Evolutionary conservation across 2,888 invertebrate species (phyloP).

Genomic region (Gibbula magus): DNA sequence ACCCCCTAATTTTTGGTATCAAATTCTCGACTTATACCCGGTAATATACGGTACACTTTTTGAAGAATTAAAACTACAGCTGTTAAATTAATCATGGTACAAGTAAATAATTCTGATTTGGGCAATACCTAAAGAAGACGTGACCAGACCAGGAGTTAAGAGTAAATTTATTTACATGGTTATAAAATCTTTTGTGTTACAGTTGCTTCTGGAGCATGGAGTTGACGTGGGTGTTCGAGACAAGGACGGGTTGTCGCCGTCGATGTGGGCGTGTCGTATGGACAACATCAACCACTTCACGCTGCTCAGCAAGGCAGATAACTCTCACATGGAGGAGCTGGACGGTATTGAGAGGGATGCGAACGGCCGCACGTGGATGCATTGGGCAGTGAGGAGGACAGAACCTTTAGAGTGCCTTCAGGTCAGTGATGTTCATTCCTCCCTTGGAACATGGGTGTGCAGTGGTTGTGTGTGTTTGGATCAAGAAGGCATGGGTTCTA

Average conservation of each 20-base stretch:
- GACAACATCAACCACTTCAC: constrained; percentile 74
- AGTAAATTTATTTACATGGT: too few relatives aligned
- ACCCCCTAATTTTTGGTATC: too few relatives aligned
- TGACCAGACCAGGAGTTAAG: too few relatives aligned
- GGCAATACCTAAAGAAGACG: too few relatives aligned
- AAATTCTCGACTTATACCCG: too few relatives aligned
- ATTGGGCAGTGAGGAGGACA: constrained; percentile 73
- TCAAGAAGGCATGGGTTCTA: too few relatives aligned
- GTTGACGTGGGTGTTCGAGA: constrained; percentile 68
- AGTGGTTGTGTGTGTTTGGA: too few relatives aligned
- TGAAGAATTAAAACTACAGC: too few relatives aligned
- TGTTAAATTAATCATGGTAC: too few relatives aligned
- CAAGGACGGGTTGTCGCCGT: constrained; percentile 72
- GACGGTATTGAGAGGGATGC: constrained; percentile 71
- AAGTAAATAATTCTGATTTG: too few relatives aligned
- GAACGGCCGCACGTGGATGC: constrained; percentile 73
- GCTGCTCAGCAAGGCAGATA: constrained; percentile 60
- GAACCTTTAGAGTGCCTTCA: constrained; percentile 74
- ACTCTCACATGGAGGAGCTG: constrained; percentile 57
- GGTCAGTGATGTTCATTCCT: constrained; percentile 46
- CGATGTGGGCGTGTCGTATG: constrained; percentile 75
- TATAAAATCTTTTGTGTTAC: constrained; percentile 25
- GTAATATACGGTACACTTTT: too few relatives aligned
- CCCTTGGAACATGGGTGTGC: background rate
- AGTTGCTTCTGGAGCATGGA: constrained; percentile 67